These are phyloP conservation scores for Phodopus roborovskii DNA, from an alignment of 2,113 vertebrate genomes.

Conservation along the genomic window DNA sequence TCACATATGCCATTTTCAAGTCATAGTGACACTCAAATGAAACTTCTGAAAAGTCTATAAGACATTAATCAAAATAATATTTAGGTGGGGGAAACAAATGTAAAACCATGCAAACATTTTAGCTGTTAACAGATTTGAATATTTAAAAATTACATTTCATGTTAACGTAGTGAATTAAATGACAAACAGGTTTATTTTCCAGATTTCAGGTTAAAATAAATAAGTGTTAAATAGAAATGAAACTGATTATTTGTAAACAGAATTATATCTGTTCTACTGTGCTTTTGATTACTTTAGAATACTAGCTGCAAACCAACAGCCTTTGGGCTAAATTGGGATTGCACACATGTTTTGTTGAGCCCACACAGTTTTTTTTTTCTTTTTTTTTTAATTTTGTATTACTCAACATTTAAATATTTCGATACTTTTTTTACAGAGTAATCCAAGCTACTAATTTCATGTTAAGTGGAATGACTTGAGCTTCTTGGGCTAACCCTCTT, in stretches of 20 bases:
- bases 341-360: conserved; percentile 66
- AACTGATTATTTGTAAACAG: conserved; percentile 29
- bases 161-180: background rate
- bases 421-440: conserved; percentile 45
- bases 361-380: conserved; percentile 50
- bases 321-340: conserved; percentile 63
- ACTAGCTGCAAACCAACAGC: conserved; percentile 59
- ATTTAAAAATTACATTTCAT: background rate
- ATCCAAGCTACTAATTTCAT: conserved; percentile 35
- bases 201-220: conserved; percentile 26
- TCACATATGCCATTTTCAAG: background rate
- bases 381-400: conserved; percentile 51
- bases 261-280: conserved; percentile 40
- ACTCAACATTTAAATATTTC: conserved; percentile 58
- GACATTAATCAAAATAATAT: conserved; percentile 7
- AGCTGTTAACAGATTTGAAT: conserved; percentile 1
- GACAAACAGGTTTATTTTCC: background rate
- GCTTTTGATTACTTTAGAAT: conserved; percentile 53
- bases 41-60: background rate
- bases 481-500: background rate
- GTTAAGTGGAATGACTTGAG: conserved; percentile 30
- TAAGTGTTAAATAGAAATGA: conserved; percentile 20
- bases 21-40: background rate
- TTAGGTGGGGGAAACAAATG: background rate
- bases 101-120: conserved; percentile 31